phyloP scores from a whole-genome alignment of 2,888 invertebrate species.

The Sesia apiformis region DNA sequence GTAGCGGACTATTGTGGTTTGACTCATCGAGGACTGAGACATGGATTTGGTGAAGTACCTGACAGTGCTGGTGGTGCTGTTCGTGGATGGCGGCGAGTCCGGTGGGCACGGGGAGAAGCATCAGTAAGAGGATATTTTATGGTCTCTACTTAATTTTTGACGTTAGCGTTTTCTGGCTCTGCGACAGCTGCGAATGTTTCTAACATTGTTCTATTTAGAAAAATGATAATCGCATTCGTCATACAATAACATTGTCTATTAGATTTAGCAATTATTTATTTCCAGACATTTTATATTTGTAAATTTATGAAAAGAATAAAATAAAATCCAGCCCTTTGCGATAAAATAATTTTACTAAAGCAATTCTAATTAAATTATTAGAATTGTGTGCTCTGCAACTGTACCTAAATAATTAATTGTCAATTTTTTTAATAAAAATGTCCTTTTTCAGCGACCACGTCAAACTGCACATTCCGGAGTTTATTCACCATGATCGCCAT shows the following conservation, averaged over 20 bases:
- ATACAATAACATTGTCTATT: too few relatives aligned
- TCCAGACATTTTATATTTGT: too few relatives aligned
- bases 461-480: conserved; percentile 74
- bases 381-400: too few relatives aligned
- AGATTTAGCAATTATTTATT: too few relatives aligned
- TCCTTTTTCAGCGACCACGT: conserved; percentile 69
- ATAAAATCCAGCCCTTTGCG: too few relatives aligned
- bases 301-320: too few relatives aligned
- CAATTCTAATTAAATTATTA: too few relatives aligned
- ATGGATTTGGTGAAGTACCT: conserved; percentile 53
- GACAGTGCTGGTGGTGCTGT: conserved; percentile 40
- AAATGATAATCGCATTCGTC: too few relatives aligned
- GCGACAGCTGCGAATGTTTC: background rate
- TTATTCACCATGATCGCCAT: conserved; percentile 75
- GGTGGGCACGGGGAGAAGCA: conserved; percentile 60
- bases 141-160: background rate
- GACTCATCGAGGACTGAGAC: conserved; percentile 7
- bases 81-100: conserved; percentile 41
- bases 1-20: conserved; percentile 21
- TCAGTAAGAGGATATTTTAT: conserved; percentile 39
- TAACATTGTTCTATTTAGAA: too few relatives aligned
- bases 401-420: too few relatives aligned
- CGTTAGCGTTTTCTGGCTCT: background rate
- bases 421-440: too few relatives aligned
- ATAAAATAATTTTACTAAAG: too few relatives aligned